Evolutionary conservation across 2,797 vertebrate species (phyloP).

Genomic region (Oryzias dopingdopingensis): DNA sequence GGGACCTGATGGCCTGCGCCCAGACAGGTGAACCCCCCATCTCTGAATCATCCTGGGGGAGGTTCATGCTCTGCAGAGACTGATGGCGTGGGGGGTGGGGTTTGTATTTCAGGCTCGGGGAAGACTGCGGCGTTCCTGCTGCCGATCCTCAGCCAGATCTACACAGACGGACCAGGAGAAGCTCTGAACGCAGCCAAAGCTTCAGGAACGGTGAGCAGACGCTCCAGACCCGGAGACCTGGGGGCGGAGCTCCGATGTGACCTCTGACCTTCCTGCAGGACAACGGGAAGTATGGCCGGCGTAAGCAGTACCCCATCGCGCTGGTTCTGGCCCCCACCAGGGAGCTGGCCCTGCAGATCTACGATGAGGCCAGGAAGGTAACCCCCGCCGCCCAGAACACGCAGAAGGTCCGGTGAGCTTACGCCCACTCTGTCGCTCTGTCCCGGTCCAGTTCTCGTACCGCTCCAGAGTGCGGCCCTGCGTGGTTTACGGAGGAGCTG

Average conservation of each 20-base stretch:
- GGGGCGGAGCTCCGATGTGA: not conserved
- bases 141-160: conserved; percentile 94
- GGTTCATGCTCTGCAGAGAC: too few relatives aligned
- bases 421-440: too few relatives aligned
- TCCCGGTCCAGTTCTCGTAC: conserved; percentile 74
- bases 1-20: conserved; percentile 97
- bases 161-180: conserved; percentile 90
- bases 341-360: conserved; percentile 96
- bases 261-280: conserved; percentile 72
- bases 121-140: conserved; percentile 96
- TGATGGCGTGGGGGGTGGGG: conserved; percentile 1
- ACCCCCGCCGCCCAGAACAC: too few relatives aligned
- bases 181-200: conserved; percentile 88
- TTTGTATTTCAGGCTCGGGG: conserved; percentile 83
- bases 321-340: conserved; percentile 94
- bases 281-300: conserved; percentile 92
- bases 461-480: conserved; percentile 93
- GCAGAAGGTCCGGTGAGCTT: too few relatives aligned
- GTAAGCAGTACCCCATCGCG: conserved; percentile 95
- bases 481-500: conserved; percentile 94
- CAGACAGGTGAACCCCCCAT: conserved; percentile 83
- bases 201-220: conserved; percentile 67
- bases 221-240: not conserved
- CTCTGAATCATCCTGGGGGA: too few relatives aligned
- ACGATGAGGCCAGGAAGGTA: conserved; percentile 97